Conservation (phyloP, 2,113 vertebrate species). For the Beaufortia kweichowensis region DNA sequence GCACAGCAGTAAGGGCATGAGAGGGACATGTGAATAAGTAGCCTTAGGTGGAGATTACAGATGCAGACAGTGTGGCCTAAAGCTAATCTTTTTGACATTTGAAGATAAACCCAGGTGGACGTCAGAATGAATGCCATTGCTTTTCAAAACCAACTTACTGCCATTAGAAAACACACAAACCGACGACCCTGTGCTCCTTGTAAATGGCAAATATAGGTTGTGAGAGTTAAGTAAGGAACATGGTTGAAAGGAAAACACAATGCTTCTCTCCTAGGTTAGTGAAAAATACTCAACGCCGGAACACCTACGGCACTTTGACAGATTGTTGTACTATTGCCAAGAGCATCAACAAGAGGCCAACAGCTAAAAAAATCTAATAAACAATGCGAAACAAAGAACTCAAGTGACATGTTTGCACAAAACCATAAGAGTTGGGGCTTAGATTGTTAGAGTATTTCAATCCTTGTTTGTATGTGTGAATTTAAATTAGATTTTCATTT, state of each 20-base stretch:
- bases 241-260: neutral
- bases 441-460: neutral
- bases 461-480: neutral
- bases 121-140: constrained; percentile 46
- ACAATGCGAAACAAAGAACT: constrained; percentile 1
- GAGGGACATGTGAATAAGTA: constrained; percentile 5
- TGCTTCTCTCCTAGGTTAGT: constrained; percentile 16
- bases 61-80: constrained; percentile 40
- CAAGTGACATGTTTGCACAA: constrained; percentile 20
- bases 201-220: constrained; percentile 40
- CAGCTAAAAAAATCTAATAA: constrained; percentile 35
- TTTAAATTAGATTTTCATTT: constrained; percentile 10
- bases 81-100: constrained; percentile 59
- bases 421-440: constrained; percentile 15
- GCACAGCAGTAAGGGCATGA: constrained; percentile 29
- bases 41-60: constrained; percentile 27
- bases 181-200: constrained; percentile 40
- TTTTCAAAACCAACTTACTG: constrained; percentile 39
- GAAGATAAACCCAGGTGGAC: constrained; percentile 38
- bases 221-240: neutral
- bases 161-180: constrained; percentile 43
- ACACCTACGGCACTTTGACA: constrained; percentile 28
- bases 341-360: constrained; percentile 33
- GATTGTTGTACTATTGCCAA: constrained; percentile 29
- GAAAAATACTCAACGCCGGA: constrained; percentile 8